Conservation (phyloP, 1,140 invertebrate genomes). For the Drosophila setifemur region DNA sequence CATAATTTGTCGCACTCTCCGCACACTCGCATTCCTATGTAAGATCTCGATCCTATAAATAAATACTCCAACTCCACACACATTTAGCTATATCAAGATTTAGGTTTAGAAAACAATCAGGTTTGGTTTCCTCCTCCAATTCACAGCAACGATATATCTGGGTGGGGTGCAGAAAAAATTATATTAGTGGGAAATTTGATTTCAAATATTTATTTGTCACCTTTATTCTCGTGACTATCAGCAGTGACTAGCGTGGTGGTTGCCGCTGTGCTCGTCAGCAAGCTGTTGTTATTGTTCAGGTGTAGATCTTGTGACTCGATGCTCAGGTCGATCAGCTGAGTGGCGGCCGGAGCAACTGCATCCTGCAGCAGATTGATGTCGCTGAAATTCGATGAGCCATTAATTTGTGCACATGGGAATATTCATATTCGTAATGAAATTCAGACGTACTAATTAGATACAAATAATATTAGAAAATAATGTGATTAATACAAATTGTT, state of each 20-base stretch:
- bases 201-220: conserved; percentile 13
- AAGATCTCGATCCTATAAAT: conserved; percentile 71
- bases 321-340: conserved; percentile 79
- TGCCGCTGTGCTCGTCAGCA: conserved; percentile 79
- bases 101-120: conserved; percentile 68
- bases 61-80: conserved; percentile 74
- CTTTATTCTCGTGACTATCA: conserved; percentile 83
- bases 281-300: conserved; percentile 81
- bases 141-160: conserved; percentile 82
- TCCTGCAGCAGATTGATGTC: conserved; percentile 80
- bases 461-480: too few species aligned
- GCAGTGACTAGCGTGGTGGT: conserved; percentile 82
- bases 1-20: conserved; percentile 73
- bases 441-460: too few species aligned
- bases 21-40: conserved; percentile 34
- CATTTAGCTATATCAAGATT: conserved; percentile 78
- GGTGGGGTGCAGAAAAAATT: background rate
- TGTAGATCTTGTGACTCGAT: conserved; percentile 81
- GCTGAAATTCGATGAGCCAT: too few species aligned
- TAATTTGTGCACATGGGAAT: too few species aligned
- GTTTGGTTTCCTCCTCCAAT: conserved; percentile 68
- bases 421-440: too few species aligned
- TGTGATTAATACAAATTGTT: background rate
- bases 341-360: conserved; percentile 61
- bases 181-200: background rate